phyloP scores from a whole-genome alignment of 1,140 invertebrate species.

The Bursaphelenchus mucronatus region DNA sequence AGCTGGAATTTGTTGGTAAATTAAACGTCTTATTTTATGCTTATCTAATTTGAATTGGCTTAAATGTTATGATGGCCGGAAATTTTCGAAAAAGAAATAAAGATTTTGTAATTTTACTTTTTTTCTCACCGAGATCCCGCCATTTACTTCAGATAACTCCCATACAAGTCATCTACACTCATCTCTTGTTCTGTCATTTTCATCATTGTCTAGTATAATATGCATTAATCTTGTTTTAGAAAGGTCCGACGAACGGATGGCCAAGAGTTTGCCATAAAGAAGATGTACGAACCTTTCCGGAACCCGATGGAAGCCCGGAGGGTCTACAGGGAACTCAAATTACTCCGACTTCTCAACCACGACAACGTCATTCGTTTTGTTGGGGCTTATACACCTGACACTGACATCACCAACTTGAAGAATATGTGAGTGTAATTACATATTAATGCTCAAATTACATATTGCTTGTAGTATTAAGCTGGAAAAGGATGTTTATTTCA shows the following conservation, averaged over 20 bases:
- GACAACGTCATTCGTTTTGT: constrained; percentile 58
- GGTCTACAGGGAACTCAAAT: constrained; percentile 53
- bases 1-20: too few relatives aligned
- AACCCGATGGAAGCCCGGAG: constrained; percentile 46
- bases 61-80: too few relatives aligned
- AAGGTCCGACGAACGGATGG: constrained; percentile 36
- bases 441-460: not conserved
- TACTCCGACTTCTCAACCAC: constrained; percentile 54
- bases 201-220: not conserved
- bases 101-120: too few relatives aligned
- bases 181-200: too few relatives aligned
- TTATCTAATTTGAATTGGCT: not conserved
- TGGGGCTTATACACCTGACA: constrained; percentile 56
- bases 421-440: constrained; percentile 51
- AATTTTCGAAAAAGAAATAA: too few relatives aligned
- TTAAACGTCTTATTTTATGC: constrained; percentile 10
- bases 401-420: constrained; percentile 31
- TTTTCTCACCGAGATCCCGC: too few relatives aligned
- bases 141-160: too few relatives aligned
- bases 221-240: constrained; percentile 29
- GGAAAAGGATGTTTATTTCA: not conserved
- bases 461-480: not conserved
- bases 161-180: too few relatives aligned
- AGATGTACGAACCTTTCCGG: constrained; percentile 52
- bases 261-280: constrained; percentile 51